Percentiles rank a stretch among this genome's conserved stretches.
These are phyloP conservation scores for Pseudochaenichthys georgianus DNA, from an alignment of 2,797 vertebrate genomes.

Conservation along the genomic window DNA sequence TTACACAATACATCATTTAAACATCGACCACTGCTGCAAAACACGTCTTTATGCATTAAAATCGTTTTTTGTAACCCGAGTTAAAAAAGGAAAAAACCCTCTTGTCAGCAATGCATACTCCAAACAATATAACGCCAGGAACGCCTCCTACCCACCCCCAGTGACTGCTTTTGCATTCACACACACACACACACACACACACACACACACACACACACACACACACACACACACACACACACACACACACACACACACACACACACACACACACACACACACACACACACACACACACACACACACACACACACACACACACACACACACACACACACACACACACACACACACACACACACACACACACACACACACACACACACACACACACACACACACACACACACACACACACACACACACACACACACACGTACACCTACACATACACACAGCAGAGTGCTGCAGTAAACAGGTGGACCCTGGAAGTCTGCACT, in stretches of 20 bases:
- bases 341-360: constrained; percentile 3
- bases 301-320: rapidly evolving
- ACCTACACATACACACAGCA: constrained; percentile 18
- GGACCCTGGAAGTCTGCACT: constrained; percentile 76
- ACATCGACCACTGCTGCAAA: neutral
- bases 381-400: constrained; percentile 7
- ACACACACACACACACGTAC: neutral
- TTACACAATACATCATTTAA: constrained; percentile 42
- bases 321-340: rapidly evolving
- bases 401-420: neutral
- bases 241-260: neutral
- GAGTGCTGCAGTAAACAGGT: constrained; percentile 66
- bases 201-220: neutral
- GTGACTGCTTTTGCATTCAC: constrained; percentile 22
- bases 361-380: constrained; percentile 11
- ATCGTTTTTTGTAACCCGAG: constrained; percentile 28
- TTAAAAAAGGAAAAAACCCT: constrained; percentile 55
- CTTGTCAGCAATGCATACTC: constrained; percentile 65
- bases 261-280: rapidly evolving
- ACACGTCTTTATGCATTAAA: constrained; percentile 29
- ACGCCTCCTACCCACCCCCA: constrained; percentile 16
- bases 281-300: constrained; percentile 7
- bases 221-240: rapidly evolving
- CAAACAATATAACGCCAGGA: constrained; percentile 46
- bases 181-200: constrained; percentile 14